Evolutionary conservation across 2,888 invertebrate genomes (phyloP).

Genomic region (Harpalus rufipes): DNA sequence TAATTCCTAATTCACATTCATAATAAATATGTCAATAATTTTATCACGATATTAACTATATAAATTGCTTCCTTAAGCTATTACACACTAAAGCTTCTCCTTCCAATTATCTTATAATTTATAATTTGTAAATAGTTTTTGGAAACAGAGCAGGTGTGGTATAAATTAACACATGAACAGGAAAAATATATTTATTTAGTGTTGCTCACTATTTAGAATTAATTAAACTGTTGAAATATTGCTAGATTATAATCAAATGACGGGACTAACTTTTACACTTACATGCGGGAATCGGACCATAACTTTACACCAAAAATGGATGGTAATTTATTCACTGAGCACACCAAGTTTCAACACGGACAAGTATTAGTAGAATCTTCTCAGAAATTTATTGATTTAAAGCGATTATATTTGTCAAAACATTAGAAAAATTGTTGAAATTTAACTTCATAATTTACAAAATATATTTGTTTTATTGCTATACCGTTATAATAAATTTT

Average conservation of each 20-base stretch:
- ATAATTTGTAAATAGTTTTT: constrained; percentile 63
- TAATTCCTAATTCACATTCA: constrained; percentile 49
- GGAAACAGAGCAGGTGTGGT: constrained; percentile 59
- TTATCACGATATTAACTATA: constrained; percentile 50
- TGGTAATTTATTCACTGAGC: constrained; percentile 33
- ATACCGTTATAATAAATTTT: background rate
- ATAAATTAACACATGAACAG: constrained; percentile 55
- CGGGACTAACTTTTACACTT: constrained; percentile 43
- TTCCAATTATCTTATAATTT: constrained; percentile 53
- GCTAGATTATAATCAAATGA: constrained; percentile 56
- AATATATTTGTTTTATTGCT: constrained; percentile 15
- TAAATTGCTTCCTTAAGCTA: constrained; percentile 34
- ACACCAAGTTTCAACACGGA: constrained; percentile 31
- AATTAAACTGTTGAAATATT: constrained; percentile 61
- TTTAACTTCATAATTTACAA: background rate
- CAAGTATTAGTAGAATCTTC: background rate
- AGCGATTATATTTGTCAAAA: constrained; percentile 24
- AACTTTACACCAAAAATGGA: constrained; percentile 42
- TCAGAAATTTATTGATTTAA: constrained; percentile 41
- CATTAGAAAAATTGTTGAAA: background rate
- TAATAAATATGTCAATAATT: constrained; percentile 55
- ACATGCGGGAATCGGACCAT: constrained; percentile 47
- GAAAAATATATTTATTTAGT: constrained; percentile 65
- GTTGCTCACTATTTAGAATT: constrained; percentile 60
- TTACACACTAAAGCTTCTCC: constrained; percentile 9